These are phyloP conservation scores for Hirundichthys speculiger DNA, from an alignment of 2,113 vertebrate genomes.

Conservation along the genomic window DNA sequence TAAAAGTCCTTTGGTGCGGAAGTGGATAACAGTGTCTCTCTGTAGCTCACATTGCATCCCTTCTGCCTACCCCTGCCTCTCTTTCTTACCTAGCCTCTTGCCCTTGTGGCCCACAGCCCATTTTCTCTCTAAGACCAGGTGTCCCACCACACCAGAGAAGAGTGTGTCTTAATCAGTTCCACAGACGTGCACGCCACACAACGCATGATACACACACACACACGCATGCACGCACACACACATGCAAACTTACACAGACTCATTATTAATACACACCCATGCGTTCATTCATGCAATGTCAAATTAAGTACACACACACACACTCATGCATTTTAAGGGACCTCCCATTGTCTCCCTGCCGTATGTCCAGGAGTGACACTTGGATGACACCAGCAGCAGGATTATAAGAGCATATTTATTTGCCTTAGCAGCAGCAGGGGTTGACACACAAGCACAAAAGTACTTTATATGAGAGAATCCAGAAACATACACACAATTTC, in stretches of 20 bases:
- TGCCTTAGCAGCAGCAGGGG: conserved; percentile 49
- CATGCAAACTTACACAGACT: conserved; percentile 11
- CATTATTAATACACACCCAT: conserved; percentile 15
- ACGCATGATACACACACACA: conserved; percentile 3
- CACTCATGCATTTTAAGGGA: conserved; percentile 34
- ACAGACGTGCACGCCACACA: conserved; percentile 24
- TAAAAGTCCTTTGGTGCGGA: conserved; percentile 78
- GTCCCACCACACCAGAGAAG: conserved; percentile 62
- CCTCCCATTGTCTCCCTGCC: conserved; percentile 66
- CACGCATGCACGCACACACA: conserved; percentile 12
- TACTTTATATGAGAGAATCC: conserved; percentile 20
- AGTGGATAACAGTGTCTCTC: conserved; percentile 66
- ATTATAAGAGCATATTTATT: conserved; percentile 77
- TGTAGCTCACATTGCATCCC: conserved; percentile 56
- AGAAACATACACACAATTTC: conserved; percentile 31
- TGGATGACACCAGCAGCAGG: conserved; percentile 79
- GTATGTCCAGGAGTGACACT: conserved; percentile 77
- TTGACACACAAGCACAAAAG: conserved; percentile 38
- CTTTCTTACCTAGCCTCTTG: conserved; percentile 54
- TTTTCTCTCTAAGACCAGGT: conserved; percentile 77
- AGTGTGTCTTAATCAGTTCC: conserved; percentile 73
- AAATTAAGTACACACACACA: conserved; percentile 49
- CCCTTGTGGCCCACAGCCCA: conserved; percentile 73
- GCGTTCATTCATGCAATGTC: conserved; percentile 50
- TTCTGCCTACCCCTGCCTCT: conserved; percentile 39